Base-by-base conservation (phyloP, 2,888 invertebrate species). In the Parnassius apollo region DNA sequence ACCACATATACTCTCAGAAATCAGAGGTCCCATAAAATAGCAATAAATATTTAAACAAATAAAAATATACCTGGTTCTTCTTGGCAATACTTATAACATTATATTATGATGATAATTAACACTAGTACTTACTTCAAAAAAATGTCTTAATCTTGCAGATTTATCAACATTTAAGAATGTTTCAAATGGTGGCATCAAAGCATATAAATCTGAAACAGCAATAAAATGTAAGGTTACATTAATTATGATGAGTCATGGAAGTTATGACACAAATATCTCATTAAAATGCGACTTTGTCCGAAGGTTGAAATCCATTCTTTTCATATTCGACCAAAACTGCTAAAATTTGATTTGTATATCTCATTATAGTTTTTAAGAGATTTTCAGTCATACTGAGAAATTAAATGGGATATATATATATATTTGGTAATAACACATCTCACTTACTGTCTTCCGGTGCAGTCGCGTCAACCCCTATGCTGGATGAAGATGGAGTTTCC, bases 101-200 rank as follows among this genome's bases (percentile, higher is more conserved):
- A 49, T 48, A 45, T 11, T 59, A 57, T 35, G 55, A 57, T 50
- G 56, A 2, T n/a, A 9, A 44, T 18, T 45, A 60, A 57, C 44
- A 45, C 4, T 45, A 25, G 35, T 69, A 87, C 89, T 91, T 91
- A 97, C 97, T 93, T 96, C 94, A 90, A 95, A 95, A 80, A 98
- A 96, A 88, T 96, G 95, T 65, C 95, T 93, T 66, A 95, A 92
- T 69, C 96, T 93, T 63, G 95, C 95, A 18, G 94, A 93, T 75
- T 96, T 95, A 73, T 97, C 97, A 74, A 96, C 94, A 78, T 93
- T 95, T 73, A 97, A 93, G 81, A 96, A 98, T 59, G 94, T 95
- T 85, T 98, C 98, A 84, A 96, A 94, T 0, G 98, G 96, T 66
- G 98, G 97, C 93, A 97, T 95, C 69, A 96, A 93, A 22, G 96